phyloP scores from a whole-genome alignment of 2,888 invertebrate species.

The Perizoma affinitatum region DNA sequence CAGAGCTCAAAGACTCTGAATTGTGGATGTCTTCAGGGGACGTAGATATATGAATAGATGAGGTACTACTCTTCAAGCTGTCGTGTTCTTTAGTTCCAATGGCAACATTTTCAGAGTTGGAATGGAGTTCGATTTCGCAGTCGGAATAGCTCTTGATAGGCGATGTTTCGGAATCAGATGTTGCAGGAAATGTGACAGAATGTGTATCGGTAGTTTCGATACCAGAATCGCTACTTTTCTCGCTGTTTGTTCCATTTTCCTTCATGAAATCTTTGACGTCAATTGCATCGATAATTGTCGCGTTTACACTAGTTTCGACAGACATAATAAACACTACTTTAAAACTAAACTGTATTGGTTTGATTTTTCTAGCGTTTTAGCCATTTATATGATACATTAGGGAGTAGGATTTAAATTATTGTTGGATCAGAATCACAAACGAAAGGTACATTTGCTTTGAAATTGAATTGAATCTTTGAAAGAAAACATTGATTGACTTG shows the following conservation, averaged over 20 bases:
- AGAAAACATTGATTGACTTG: no score
- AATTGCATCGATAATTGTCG: constrained; percentile 57
- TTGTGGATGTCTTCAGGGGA: constrained; percentile 45
- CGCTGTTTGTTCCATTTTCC: constrained; percentile 56
- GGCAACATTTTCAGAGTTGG: constrained; percentile 6
- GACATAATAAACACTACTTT: constrained; percentile 59
- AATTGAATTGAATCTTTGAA: no score
- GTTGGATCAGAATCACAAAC: no score
- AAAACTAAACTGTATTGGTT: constrained; percentile 42
- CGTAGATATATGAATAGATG: constrained; percentile 46
- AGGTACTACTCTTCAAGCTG: constrained; percentile 38
- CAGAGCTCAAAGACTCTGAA: constrained; percentile 38
- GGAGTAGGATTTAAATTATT: no score
- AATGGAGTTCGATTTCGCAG: constrained; percentile 25
- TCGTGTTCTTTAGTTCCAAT: constrained; percentile 4
- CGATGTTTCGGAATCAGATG: constrained; percentile 52
- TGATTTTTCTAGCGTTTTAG: constrained; percentile 38
- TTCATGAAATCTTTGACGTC: constrained; percentile 60
- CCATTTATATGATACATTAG: constrained; percentile 48
- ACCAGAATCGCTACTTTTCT: constrained; percentile 62
- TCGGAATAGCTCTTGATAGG: constrained; percentile 44
- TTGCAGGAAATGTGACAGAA: constrained; percentile 46
- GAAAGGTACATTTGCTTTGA: no score
- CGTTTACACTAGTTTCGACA: constrained; percentile 46
- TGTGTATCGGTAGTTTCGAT: constrained; percentile 53